phyloP scores from a whole-genome alignment of 2,888 invertebrate genomes.

The Lordiphosa fenestrarum region DNA sequence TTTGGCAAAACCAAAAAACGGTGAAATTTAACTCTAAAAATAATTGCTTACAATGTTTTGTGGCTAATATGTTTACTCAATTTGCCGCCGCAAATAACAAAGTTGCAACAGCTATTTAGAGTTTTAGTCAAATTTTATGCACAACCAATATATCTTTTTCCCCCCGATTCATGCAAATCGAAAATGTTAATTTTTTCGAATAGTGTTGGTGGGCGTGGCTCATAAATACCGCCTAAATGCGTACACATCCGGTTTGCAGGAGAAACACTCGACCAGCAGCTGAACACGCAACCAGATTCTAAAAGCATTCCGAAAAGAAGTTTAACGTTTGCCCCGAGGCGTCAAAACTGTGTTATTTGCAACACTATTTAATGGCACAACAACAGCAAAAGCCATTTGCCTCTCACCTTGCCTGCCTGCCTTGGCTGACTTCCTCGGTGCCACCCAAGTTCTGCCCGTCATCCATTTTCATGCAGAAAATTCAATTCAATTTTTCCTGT shows the following conservation, averaged over 20 bases:
- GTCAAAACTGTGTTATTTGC: conserved; percentile 58
- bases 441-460: conserved; percentile 1
- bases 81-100: too few species aligned
- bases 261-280: conserved; percentile 5
- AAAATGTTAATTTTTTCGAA: conserved; percentile 4
- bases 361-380: conserved; percentile 55
- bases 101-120: too few species aligned
- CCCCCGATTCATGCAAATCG: not conserved
- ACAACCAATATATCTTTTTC: too few species aligned
- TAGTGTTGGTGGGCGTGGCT: conserved; percentile 14
- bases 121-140: too few species aligned
- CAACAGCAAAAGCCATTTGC: conserved; percentile 35
- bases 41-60: too few species aligned
- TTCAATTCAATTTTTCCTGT: conserved; percentile 57
- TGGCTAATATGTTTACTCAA: too few species aligned
- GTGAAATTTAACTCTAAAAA: too few species aligned
- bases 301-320: conserved; percentile 24
- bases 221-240: conserved; percentile 53
- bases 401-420: conserved; percentile 1
- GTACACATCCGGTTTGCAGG: conserved; percentile 43
- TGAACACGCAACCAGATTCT: not conserved
- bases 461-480: conserved; percentile 38
- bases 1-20: too few species aligned
- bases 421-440: conserved; percentile 4
- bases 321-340: conserved; percentile 38